A percentile compares a stretch with the other conserved stretches of the same genome.
These are phyloP conservation scores for Abscondita cerata DNA, from an alignment of 2,888 invertebrate genomes.

Conservation along the genomic window DNA sequence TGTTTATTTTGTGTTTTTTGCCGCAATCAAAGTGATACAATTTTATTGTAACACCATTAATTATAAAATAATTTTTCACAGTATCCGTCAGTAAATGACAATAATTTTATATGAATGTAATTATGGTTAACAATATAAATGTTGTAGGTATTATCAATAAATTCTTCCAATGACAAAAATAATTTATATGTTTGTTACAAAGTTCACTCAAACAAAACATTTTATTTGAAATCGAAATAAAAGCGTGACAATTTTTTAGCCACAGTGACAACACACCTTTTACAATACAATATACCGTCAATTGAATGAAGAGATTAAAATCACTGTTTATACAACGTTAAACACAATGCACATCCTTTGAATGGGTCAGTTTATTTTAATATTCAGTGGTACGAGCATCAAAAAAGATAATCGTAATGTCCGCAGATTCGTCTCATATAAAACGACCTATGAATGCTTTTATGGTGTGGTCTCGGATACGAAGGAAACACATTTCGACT, in stretches of 20 bases:
- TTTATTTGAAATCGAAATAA: constrained; percentile 38
- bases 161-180: constrained; percentile 27
- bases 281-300: constrained; percentile 53
- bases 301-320: constrained; percentile 55
- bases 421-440: constrained; percentile 72
- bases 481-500: constrained; percentile 81
- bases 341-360: constrained; percentile 50
- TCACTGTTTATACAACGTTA: constrained; percentile 57
- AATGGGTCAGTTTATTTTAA: constrained; percentile 47
- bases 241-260: constrained; percentile 39
- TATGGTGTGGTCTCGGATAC: constrained; percentile 84
- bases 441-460: constrained; percentile 96
- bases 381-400: constrained; percentile 29
- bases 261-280: constrained; percentile 47
- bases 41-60: constrained; percentile 27
- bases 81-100: constrained; percentile 27
- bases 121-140: constrained; percentile 19
- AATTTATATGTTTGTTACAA: constrained; percentile 27
- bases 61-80: constrained; percentile 33
- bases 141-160: constrained; percentile 21
- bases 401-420: constrained; percentile 10
- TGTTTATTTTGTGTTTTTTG: constrained; percentile 25
- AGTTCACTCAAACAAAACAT: constrained; percentile 41
- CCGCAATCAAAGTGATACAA: constrained; percentile 14
- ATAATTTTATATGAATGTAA: constrained; percentile 25